Conservation (phyloP, 2,888 invertebrate genomes). For the Chymomyza caudatula region DNA sequence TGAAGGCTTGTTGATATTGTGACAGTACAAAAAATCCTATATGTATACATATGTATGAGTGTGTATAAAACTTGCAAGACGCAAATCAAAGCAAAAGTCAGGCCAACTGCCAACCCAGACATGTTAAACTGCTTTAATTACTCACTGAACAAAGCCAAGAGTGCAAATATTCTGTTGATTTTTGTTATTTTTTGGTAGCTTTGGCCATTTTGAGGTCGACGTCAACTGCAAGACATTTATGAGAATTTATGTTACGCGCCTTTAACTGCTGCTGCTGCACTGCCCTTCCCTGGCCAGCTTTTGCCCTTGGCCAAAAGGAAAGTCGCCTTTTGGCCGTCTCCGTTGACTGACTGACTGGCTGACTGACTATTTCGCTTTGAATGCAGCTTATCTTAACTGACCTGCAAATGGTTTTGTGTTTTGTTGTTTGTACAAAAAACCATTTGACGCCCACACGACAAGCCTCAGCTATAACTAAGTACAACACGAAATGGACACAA, state of each 20-base stretch:
- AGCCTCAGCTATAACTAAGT: conserved; percentile 37
- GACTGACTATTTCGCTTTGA: neutral
- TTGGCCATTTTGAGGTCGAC: conserved; percentile 42
- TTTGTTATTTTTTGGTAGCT: conserved; percentile 23
- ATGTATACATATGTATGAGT: too few species aligned
- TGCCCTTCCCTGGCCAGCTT: neutral
- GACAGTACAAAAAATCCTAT: conserved; percentile 52
- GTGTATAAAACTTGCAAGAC: conserved; percentile 40
- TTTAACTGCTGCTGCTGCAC: conserved; percentile 7
- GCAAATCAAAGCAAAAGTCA: conserved; percentile 10
- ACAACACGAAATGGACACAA: conserved; percentile 45
- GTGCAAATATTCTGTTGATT: conserved; percentile 32
- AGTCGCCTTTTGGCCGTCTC: conserved; percentile 26
- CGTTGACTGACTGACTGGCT: neutral
- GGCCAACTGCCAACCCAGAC: conserved; percentile 42
- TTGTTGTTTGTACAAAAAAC: conserved; percentile 46
- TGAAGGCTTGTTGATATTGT: conserved; percentile 70
- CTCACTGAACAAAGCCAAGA: conserved; percentile 41
- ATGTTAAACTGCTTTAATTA: conserved; percentile 71
- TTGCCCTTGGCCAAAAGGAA: conserved; percentile 54
- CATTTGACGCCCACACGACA: conserved; percentile 70
- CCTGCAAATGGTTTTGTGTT: conserved; percentile 54
- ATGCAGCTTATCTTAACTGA: conserved; percentile 55
- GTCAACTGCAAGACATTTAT: conserved; percentile 46
- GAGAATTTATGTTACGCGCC: conserved; percentile 58